phyloP scores from a whole-genome alignment of 64 coral and sea anemone genomes.

The Montipora efflorescens region DNA sequence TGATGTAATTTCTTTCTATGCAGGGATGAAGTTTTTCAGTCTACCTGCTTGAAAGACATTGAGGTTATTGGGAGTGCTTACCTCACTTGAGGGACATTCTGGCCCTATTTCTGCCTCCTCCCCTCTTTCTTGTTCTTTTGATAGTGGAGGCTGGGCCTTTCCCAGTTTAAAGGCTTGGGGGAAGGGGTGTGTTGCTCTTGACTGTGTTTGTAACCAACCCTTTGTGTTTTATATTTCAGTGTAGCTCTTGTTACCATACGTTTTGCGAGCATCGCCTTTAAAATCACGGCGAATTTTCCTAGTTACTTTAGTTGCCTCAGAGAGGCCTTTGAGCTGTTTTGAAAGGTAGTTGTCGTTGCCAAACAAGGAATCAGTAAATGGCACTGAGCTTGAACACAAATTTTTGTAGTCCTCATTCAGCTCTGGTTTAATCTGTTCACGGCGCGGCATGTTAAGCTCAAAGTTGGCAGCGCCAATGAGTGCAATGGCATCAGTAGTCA shows the following conservation, averaged over 20 bases:
- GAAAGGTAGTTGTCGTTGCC: slow-evolving; percentile 33
- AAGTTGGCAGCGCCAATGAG: slow-evolving; percentile 48
- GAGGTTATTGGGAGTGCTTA: background rate
- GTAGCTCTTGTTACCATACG: too few species aligned
- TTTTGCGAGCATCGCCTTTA: background rate
- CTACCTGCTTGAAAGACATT: background rate
- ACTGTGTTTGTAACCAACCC: too few species aligned
- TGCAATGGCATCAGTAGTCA: slow-evolving; percentile 47
- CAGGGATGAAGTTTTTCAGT: slow-evolving; percentile 22
- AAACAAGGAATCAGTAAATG: slow-evolving; percentile 22
- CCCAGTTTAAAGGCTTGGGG: too few species aligned
- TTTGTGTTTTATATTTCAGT: too few species aligned
- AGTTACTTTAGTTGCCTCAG: slow-evolving; percentile 33
- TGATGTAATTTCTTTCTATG: slow-evolving; percentile 42
- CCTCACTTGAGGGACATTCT: slow-evolving; percentile 32
- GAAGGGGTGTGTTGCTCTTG: too few species aligned
- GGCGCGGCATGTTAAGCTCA: slow-evolving; percentile 34
- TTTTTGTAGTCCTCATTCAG: background rate
- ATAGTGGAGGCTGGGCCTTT: background rate
- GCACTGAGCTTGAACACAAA: background rate
- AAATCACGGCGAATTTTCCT: background rate
- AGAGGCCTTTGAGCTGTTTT: slow-evolving; percentile 14
- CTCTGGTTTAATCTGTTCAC: slow-evolving; percentile 12
- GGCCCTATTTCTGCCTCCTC: slow-evolving; percentile 4
- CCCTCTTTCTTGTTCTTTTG: background rate